Evolutionary conservation across 2,888 invertebrate genomes (phyloP), one percentile per base, ranked within the genome.

Genomic region (Kryphioiulus occultus): DNA sequence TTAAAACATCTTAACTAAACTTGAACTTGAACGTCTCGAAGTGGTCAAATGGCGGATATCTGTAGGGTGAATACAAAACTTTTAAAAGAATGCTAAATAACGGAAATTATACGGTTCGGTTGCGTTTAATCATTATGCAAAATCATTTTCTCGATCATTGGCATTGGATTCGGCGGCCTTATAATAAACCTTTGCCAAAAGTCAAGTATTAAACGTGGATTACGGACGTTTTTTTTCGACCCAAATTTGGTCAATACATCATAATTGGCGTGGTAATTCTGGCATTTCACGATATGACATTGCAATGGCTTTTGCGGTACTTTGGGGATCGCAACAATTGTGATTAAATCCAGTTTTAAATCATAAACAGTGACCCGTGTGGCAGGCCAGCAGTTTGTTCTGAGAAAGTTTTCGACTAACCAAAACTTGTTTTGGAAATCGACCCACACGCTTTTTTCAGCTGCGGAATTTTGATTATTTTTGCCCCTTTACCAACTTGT

Each of bases 1-100:
- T 59, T 59, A 59, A 19, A 59, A 59, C 59, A n/a, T 59, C n/a
- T 59, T 59, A 59, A 59, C 59, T 59, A 59, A 59, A 59, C 59
- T 59, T 59, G 59, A 59, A 59, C 59, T 59, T 59, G 59, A 59
- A 59, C 9, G 59, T 59, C 59, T 59, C 59, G 59, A 2, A n/a
- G n/a, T 59, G 59, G 59, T 59, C 59, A 59, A 59, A 0, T 59
- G 19, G 19, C 12, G 17, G 15, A 59, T 3, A 59, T 15, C 10
- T n/a, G 3, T 59, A n/a, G 19, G n/a, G n/a, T 59, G 59, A 59
- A 59, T 59, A n/a, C 22, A 59, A 3, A n/a, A 59, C 15, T 59
- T 59, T 5, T 42, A 42, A 59, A n/a, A 59, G n/a, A 59, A 59
- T 59, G 22, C n/a, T 19, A n/a, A 59, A 47, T 47, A 17, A 15